These are phyloP conservation scores for Telenomus remus DNA, from an alignment of 1,140 invertebrate species.

Conservation along the genomic window DNA sequence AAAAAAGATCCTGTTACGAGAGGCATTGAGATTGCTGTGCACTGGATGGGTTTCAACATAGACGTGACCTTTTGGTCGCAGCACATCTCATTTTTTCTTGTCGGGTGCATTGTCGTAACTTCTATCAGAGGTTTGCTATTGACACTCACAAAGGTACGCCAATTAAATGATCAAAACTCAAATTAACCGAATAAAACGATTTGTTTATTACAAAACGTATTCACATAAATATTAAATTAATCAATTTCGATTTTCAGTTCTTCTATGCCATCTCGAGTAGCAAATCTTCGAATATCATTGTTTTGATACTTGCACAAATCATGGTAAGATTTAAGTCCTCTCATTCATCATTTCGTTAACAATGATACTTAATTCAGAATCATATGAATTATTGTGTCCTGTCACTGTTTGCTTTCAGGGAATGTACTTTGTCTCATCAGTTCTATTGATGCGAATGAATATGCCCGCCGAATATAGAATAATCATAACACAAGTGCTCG, in stretches of 20 bases:
- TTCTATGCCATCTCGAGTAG: slow-evolving; percentile 99
- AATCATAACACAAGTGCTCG: slow-evolving; percentile 98
- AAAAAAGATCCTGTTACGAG: slow-evolving; percentile 98
- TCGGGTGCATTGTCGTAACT: slow-evolving; percentile 98
- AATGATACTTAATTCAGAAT: too few species aligned
- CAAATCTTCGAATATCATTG: slow-evolving; percentile 99
- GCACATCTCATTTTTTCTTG: slow-evolving; percentile 96
- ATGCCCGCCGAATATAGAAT: slow-evolving; percentile 98
- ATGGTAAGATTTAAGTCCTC: slow-evolving; percentile 86
- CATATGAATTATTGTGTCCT: slow-evolving; percentile 1
- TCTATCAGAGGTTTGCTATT: slow-evolving; percentile 97
- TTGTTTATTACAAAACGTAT: too few species aligned
- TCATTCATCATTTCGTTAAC: slow-evolving; percentile 3
- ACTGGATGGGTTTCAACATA: slow-evolving; percentile 97
- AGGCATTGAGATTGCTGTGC: slow-evolving; percentile 97
- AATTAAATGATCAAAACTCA: slow-evolving; percentile 18
- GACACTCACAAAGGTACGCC: slow-evolving; percentile 94
- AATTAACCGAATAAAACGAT: too few species aligned
- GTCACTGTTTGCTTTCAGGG: slow-evolving; percentile 78
- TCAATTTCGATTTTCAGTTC: slow-evolving; percentile 83
- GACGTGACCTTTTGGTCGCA: slow-evolving; percentile 99
- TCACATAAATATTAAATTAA: too few species aligned
- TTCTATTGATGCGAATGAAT: slow-evolving; percentile 98
- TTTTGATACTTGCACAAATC: slow-evolving; percentile 96
- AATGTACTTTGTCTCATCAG: slow-evolving; percentile 99